These are phyloP conservation scores for Dioctria rufipes DNA, from an alignment of 2,888 invertebrate genomes.

Conservation along the genomic window DNA sequence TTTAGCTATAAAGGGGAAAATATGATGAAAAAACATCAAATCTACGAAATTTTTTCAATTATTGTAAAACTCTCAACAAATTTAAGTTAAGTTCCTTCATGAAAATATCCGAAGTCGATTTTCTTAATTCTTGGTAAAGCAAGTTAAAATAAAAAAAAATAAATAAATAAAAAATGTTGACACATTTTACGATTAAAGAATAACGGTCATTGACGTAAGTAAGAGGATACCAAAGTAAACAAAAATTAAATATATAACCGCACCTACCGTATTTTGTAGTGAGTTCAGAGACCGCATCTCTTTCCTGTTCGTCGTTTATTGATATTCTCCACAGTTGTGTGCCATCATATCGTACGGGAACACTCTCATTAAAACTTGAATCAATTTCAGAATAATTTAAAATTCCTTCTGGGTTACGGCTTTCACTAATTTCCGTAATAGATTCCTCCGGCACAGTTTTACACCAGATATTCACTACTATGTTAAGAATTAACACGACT, in stretches of 20 bases:
- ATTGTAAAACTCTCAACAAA: too few relatives aligned
- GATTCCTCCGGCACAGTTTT: conserved; percentile 28
- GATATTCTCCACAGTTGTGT: conserved; percentile 84
- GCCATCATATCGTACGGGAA: conserved; percentile 78
- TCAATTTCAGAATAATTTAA: conserved; percentile 31
- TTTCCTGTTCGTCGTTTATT: conserved; percentile 73
- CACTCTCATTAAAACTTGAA: conserved; percentile 32
- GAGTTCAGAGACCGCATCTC: conserved; percentile 73
- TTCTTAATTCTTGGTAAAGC: too few relatives aligned
- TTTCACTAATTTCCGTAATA: not conserved
- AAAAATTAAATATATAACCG: not conserved
- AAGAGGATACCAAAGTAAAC: too few relatives aligned
- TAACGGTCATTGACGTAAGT: too few relatives aligned
- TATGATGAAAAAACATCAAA: too few relatives aligned
- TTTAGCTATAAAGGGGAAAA: too few relatives aligned
- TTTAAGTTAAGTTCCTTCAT: too few relatives aligned
- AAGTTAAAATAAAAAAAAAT: too few relatives aligned
- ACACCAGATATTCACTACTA: conserved; percentile 28
- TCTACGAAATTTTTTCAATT: too few relatives aligned
- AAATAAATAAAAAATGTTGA: too few relatives aligned
- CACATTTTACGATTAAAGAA: too few relatives aligned
- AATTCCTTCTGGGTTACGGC: not conserved
- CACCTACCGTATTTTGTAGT: conserved; percentile 75
- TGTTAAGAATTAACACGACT: conserved; percentile 9
- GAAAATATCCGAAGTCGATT: too few relatives aligned